A percentile compares a stretch with the other conserved stretches of the same genome.
Conservation (phyloP, 2,888 invertebrate genomes). For the Saturnia pavonia region DNA sequence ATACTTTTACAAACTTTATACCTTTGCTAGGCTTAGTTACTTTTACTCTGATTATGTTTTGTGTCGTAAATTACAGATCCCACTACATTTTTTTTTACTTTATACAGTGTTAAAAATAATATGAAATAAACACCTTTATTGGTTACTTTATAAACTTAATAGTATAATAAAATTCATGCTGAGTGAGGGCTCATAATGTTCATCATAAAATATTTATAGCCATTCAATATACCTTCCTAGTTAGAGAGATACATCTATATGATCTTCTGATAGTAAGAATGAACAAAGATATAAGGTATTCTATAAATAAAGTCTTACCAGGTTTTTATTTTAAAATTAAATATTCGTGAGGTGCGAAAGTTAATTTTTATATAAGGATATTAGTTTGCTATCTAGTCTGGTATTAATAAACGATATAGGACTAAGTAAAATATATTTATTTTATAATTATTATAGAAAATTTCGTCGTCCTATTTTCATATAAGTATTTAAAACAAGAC, state of each 20-base stretch:
- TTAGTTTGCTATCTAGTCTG: background rate
- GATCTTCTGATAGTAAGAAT: conserved; percentile 25
- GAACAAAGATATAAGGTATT: background rate
- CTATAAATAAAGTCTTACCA: background rate
- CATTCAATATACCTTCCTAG: conserved; percentile 28
- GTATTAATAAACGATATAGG: background rate
- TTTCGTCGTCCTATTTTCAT: background rate
- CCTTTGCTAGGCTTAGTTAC: background rate
- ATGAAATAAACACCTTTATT: conserved; percentile 21
- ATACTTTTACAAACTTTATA: background rate
- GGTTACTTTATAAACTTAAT: conserved; percentile 27
- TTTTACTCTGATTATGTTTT: background rate
- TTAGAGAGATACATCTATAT: conserved; percentile 31
- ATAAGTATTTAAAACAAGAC: background rate
- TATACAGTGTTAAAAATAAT: conserved; percentile 8
- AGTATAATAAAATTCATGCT: conserved; percentile 35
- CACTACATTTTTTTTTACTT: background rate
- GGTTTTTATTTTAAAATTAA: background rate
- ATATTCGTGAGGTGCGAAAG: background rate
- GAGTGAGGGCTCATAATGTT: conserved; percentile 36
- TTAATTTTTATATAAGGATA: background rate
- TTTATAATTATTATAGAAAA: background rate
- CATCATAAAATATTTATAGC: conserved; percentile 36
- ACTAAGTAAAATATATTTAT: background rate
- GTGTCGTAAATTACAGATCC: background rate